These are phyloP conservation scores for Paramisgurnus dabryanus DNA, from an alignment of 2,113 vertebrate species.

Conservation along the genomic window DNA sequence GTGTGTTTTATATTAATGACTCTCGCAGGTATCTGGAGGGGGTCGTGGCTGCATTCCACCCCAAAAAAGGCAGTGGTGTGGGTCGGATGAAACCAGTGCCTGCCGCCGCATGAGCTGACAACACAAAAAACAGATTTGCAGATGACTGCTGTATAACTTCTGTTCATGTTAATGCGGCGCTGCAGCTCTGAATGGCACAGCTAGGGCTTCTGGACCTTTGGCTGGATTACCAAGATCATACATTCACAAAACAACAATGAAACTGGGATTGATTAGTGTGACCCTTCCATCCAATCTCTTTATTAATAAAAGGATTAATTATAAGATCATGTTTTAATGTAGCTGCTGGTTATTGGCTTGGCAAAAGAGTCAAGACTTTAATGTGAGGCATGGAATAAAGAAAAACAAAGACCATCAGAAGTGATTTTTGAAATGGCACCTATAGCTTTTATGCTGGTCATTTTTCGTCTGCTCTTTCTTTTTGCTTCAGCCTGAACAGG, in stretches of 20 bases:
- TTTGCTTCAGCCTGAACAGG: conserved; percentile 44
- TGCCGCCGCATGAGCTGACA: conserved; percentile 35
- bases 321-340: background rate
- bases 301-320: conserved; percentile 23
- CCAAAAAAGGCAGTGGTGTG: conserved; percentile 52
- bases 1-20: background rate
- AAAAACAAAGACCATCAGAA: background rate
- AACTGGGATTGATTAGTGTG: conserved; percentile 11
- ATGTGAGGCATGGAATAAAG: background rate
- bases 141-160: conserved; percentile 20
- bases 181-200: background rate
- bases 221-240: background rate
- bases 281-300: conserved; percentile 3
- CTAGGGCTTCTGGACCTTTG: background rate
- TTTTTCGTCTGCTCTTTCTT: background rate
- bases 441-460: background rate
- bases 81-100: background rate
- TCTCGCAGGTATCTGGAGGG: conserved; percentile 4
- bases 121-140: conserved; percentile 44
- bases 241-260: conserved; percentile 22
- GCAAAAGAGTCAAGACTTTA: background rate
- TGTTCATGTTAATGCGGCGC: conserved; percentile 17
- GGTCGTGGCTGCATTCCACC: conserved; percentile 51
- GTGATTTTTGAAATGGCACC: background rate
- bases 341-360: background rate